A percentile compares a stretch with the other conserved stretches of the same genome.
phyloP scores from a whole-genome alignment of 2,113 vertebrate genomes.

The Neotoma lepida region DNA sequence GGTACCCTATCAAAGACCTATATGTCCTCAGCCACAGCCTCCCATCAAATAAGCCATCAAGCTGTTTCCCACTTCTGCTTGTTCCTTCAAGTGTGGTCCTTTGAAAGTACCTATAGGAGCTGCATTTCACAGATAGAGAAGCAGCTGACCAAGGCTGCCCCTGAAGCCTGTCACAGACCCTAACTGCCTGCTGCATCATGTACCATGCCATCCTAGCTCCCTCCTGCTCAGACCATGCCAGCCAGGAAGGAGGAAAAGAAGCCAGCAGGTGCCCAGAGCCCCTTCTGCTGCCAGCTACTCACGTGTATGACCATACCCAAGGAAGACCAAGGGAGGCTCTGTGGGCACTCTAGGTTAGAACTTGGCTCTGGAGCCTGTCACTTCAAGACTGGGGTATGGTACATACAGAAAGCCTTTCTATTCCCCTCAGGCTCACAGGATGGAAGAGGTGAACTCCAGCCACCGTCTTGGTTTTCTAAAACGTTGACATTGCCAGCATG shows the following conservation, averaged over 20 bases:
- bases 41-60: neutral
- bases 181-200: neutral
- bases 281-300: neutral
- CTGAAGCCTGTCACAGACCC: neutral
- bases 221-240: neutral
- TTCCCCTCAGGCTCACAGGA: neutral
- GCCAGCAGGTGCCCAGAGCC: neutral
- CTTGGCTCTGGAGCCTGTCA: fast-evolving
- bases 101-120: neutral
- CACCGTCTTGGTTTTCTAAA: neutral
- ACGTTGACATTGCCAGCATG: fast-evolving
- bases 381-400: neutral
- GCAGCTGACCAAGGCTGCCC: neutral
- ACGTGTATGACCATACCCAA: fast-evolving
- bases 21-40: neutral
- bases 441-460: neutral
- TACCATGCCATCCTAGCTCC: fast-evolving
- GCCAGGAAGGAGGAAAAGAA: neutral
- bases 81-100: neutral
- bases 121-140: neutral
- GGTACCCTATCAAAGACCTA: neutral
- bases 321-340: neutral
- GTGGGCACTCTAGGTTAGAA: neutral
- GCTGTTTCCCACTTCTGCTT: neutral
- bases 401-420: neutral